phyloP scores from a whole-genome alignment of 2,888 invertebrate species.

The Octodonta nipae region DNA sequence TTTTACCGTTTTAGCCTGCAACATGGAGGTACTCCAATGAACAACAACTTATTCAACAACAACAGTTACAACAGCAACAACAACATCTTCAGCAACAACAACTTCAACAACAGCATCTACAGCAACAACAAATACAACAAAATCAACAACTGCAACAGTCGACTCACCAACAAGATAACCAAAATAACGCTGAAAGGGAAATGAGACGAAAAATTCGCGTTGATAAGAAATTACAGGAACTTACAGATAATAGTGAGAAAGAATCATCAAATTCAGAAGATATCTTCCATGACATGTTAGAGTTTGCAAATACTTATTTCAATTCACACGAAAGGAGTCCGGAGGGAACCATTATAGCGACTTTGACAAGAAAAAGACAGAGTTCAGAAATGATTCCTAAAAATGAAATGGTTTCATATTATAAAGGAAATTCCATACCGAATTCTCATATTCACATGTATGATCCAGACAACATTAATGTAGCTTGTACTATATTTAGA shows the following conservation, averaged over 20 bases:
- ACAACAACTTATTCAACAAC: slow-evolving; percentile 9
- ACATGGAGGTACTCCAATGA: slow-evolving; percentile 27
- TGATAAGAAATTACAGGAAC: slow-evolving; percentile 71
- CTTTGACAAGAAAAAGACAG: slow-evolving; percentile 66
- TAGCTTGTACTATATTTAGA: slow-evolving; percentile 80
- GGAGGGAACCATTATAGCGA: slow-evolving; percentile 79
- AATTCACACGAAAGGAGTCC: slow-evolving; percentile 77
- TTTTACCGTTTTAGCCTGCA: too few relatives aligned
- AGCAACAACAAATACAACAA: slow-evolving; percentile 9
- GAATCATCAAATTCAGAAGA: slow-evolving; percentile 40
- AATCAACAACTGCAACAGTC: slow-evolving; percentile 10
- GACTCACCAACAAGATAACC: slow-evolving; percentile 18
- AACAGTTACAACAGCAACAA: slow-evolving; percentile 9
- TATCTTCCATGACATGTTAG: slow-evolving; percentile 66
- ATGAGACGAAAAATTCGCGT: slow-evolving; percentile 73
- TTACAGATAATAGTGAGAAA: slow-evolving; percentile 53
- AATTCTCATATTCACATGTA: slow-evolving; percentile 90
- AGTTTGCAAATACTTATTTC: slow-evolving; percentile 88
- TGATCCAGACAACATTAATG: slow-evolving; percentile 83
- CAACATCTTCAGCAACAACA: slow-evolving; percentile 9
- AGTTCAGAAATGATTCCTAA: slow-evolving; percentile 71
- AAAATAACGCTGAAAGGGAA: slow-evolving; percentile 50
- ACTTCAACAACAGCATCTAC: slow-evolving; percentile 10
- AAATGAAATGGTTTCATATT: slow-evolving; percentile 84
- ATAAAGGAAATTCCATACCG: slow-evolving; percentile 76